These are phyloP conservation scores for Lepus oiostolus DNA, from an alignment of 2,797 vertebrate species.

Conservation along the genomic window DNA sequence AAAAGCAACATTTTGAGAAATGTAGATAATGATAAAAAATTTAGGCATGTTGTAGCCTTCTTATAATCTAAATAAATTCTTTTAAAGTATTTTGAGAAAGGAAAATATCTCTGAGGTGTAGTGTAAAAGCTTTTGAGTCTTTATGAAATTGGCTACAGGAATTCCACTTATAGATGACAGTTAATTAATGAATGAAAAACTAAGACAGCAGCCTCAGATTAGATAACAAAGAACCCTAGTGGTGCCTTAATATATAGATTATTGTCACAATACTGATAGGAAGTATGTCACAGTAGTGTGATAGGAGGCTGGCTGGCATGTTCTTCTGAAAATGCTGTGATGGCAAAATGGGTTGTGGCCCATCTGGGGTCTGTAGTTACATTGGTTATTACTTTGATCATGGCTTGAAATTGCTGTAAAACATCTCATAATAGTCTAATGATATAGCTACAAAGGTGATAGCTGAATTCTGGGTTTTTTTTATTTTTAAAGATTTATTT, in stretches of 20 bases:
- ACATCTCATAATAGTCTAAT: too few relatives aligned
- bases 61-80: slow-evolving; percentile 47
- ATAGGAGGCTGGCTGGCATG: too few relatives aligned
- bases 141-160: neutral
- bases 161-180: neutral
- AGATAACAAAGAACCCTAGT: neutral
- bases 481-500: too few relatives aligned
- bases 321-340: too few relatives aligned
- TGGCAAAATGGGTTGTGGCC: too few relatives aligned
- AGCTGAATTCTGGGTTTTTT: too few relatives aligned
- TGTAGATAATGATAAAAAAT: neutral
- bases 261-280: neutral
- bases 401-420: too few relatives aligned
- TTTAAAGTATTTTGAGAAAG: slow-evolving; percentile 40
- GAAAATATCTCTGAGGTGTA: slow-evolving; percentile 15
- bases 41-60: neutral
- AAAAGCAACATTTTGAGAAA: slow-evolving; percentile 5
- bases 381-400: too few relatives aligned
- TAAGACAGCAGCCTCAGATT: neutral
- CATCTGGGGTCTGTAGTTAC: too few relatives aligned
- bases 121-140: neutral
- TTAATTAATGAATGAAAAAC: slow-evolving; percentile 28
- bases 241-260: neutral
- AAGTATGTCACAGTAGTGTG: neutral
- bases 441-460: too few relatives aligned